Percentiles rank a stretch among this genome's conserved stretches.
These are phyloP conservation scores for Manduca sexta DNA, from an alignment of 1,140 invertebrate species.

Conservation along the genomic window DNA sequence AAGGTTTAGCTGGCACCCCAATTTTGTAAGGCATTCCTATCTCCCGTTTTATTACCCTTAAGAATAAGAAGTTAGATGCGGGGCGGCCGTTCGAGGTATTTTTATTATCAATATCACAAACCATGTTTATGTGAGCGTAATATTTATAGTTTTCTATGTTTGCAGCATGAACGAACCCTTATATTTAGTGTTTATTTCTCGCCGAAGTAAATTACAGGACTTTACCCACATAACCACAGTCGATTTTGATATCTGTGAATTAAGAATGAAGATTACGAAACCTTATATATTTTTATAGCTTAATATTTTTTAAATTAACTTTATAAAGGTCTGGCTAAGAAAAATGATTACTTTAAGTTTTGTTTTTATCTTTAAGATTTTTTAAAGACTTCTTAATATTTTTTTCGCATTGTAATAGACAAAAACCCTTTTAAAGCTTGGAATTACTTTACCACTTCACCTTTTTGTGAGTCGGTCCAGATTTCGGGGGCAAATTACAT, in stretches of 20 bases:
- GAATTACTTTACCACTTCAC: background rate
- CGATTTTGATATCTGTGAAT: no score
- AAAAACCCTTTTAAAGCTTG: slow-evolving; percentile 1
- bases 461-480: slow-evolving; percentile 3
- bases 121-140: slow-evolving; percentile 23
- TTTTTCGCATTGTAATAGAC: background rate
- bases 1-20: no score
- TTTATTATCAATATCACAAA: slow-evolving; percentile 33
- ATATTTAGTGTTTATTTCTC: slow-evolving; percentile 15
- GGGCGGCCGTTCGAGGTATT: slow-evolving; percentile 12
- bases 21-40: no score
- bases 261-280: no score
- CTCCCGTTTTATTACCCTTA: no score
- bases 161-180: slow-evolving; percentile 6
- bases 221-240: no score
- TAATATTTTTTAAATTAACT: no score
- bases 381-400: no score
- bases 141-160: slow-evolving; percentile 24
- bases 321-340: no score
- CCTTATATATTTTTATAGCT: no score
- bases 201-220: slow-evolving; percentile 12
- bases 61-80: no score
- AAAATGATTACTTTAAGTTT: background rate
- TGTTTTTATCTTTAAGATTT: slow-evolving; percentile 6
- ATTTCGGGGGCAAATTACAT: slow-evolving; percentile 14